A percentile compares a stretch with the other conserved stretches of the same genome.
These are phyloP conservation scores for Neopelma chrysocephalum DNA, from an alignment of 2,797 vertebrate species.

Conservation along the genomic window DNA sequence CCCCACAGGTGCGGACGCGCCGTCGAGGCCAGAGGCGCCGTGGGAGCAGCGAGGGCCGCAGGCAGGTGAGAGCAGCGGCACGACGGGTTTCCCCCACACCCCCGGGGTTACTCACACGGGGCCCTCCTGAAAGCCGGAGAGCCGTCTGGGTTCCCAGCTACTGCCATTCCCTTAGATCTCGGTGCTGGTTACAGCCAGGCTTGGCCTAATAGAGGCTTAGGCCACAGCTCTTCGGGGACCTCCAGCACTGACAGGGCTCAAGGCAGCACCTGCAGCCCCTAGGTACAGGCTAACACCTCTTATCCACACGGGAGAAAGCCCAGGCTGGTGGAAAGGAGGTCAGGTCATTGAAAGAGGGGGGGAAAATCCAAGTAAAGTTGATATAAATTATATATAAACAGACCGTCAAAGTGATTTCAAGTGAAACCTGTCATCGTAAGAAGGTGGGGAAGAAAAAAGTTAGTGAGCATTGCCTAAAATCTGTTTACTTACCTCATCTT, in stretches of 20 bases:
- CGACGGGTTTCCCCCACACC: neutral
- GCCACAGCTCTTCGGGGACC: neutral
- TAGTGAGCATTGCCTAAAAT: neutral
- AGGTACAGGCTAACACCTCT: too few relatives aligned
- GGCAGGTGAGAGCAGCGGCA: conserved; percentile 33
- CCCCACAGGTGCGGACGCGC: neutral
- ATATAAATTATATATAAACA: neutral
- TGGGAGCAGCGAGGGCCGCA: neutral
- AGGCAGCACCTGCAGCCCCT: neutral
- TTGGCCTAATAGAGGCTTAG: neutral
- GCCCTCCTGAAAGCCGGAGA: neutral
- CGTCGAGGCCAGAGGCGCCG: neutral
- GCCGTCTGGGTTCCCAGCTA: neutral
- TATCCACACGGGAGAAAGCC: accelerated
- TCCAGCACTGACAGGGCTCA: neutral
- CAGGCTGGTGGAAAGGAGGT: neutral
- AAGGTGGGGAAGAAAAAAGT: neutral
- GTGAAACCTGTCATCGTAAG: neutral
- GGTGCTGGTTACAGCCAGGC: neutral
- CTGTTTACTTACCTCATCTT: neutral
- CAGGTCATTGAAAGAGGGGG: neutral
- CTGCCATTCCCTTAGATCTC: neutral
- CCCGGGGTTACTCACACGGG: neutral
- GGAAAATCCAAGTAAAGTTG: neutral
- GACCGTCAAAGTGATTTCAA: accelerated